Evolutionary conservation across 1,140 invertebrate species (phyloP).

Genomic region (Branchinecta lindahli): DNA sequence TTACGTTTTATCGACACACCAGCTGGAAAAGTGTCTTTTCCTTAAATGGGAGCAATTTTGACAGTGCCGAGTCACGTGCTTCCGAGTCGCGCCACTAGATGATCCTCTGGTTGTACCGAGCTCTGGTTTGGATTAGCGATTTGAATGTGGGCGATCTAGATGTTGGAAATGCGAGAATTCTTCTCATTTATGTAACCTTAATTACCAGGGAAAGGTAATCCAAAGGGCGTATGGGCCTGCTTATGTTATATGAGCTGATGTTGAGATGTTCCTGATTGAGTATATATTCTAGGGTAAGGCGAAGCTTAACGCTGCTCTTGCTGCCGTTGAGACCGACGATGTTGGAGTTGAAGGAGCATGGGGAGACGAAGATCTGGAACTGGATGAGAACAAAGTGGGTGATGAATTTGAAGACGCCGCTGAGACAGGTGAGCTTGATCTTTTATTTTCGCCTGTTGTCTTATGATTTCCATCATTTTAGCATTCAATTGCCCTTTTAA

Average conservation of each 20-base stretch:
- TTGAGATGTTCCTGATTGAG: no score
- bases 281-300: background rate
- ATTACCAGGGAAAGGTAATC: no score
- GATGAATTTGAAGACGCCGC: background rate
- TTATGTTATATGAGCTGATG: no score
- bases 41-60: background rate
- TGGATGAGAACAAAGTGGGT: background rate
- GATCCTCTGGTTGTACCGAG: no score
- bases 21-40: slow-evolving; percentile 22
- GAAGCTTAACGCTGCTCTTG: background rate
- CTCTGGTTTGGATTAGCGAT: no score
- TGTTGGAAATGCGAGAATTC: no score
- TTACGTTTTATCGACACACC: slow-evolving; percentile 15
- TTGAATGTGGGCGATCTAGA: no score
- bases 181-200: background rate
- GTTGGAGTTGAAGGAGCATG: background rate
- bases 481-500: no score
- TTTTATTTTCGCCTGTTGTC: no score
- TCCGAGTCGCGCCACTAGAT: no score
- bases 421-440: background rate
- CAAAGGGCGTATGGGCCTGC: no score
- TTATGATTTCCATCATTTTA: no score
- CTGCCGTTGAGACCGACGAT: background rate
- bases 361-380: background rate
- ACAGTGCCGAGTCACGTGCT: background rate